Evolutionary conservation across 1,140 invertebrate genomes (phyloP), one percentile per base, ranked within the genome.

Genomic region (Mamestra configurata): DNA sequence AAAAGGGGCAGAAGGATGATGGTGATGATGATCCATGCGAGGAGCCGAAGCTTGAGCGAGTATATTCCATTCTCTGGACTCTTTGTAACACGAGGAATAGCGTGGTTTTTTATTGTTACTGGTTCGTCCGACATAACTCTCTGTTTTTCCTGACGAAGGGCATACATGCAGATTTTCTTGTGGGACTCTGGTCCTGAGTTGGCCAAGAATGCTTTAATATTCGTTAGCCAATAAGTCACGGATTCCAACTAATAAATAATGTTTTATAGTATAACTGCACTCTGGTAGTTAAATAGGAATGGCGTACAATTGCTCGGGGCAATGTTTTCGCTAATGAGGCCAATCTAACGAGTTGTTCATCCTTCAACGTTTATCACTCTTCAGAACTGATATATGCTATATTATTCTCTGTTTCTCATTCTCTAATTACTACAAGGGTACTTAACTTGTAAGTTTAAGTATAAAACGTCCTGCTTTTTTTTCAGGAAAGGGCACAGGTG

Each of bases 271-370:
- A 22, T 40, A 11, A n/a, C 11, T 66, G 22, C 13, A 46, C 13
- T 49, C 31, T n/a, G 53, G n/a, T 20, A 70, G 40, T 27, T 70
- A 15, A 37, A 40, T 18, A 43, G 61, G 11, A 64, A 46, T 46
- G 5, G 22, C 40, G 15, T 46, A 24, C 22, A 66, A 70, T 70
- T 70, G 66, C 66, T 49, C 27, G 22, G 37, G 40, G 66, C 66
- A 49, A 70, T 49, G 40, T 70, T 68, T 27, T 70, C 22, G 40
- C 66, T 68, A 70, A 49, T 49, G 40, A 49, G 66, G 66, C 40
- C 66, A 70, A 70, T 70, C 22, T 24, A 22, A 70, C 6, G 20
- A 68, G 22, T 27, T 22, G 13, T 49, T 15, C 40, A 46, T 70
- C 40, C 22, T 70, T 46, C 40, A 49, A 24, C 43, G 40, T 49